These are phyloP conservation scores for Dasysyrphus albostriatus DNA, from an alignment of 2,888 invertebrate genomes.

Conservation along the genomic window DNA sequence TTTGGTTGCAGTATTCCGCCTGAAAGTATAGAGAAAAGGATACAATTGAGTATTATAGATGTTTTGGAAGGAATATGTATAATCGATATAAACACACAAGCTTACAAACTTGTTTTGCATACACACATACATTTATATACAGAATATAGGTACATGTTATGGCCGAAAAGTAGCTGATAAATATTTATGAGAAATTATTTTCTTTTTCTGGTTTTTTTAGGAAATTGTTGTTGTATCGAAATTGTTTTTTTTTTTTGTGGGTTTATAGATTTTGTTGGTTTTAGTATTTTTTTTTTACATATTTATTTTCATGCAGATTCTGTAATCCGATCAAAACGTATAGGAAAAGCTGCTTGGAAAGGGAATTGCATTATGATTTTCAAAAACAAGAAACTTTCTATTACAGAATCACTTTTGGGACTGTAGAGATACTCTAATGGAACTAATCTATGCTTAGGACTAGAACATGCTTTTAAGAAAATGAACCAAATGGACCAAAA, in stretches of 20 bases:
- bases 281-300: neutral
- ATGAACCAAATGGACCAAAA: too few relatives aligned
- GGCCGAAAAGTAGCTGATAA: conserved; percentile 26
- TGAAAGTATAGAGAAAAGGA: conserved; percentile 48
- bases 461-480: too few relatives aligned
- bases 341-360: too few relatives aligned
- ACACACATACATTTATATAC: neutral
- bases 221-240: conserved; percentile 13
- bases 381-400: too few relatives aligned
- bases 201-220: neutral
- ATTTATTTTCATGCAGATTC: too few relatives aligned
- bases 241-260: neutral
- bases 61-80: conserved; percentile 4
- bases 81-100: conserved; percentile 11
- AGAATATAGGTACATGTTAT: neutral
- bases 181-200: conserved; percentile 51
- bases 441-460: too few relatives aligned
- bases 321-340: too few relatives aligned
- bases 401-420: too few relatives aligned
- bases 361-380: too few relatives aligned
- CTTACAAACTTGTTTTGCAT: neutral
- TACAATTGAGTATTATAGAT: conserved; percentile 13
- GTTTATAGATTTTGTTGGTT: neutral
- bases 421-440: too few relatives aligned
- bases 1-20: conserved; percentile 72